Evolutionary conservation across 2,113 vertebrate species (phyloP).

Genomic region (Rattus norvegicus): DNA sequence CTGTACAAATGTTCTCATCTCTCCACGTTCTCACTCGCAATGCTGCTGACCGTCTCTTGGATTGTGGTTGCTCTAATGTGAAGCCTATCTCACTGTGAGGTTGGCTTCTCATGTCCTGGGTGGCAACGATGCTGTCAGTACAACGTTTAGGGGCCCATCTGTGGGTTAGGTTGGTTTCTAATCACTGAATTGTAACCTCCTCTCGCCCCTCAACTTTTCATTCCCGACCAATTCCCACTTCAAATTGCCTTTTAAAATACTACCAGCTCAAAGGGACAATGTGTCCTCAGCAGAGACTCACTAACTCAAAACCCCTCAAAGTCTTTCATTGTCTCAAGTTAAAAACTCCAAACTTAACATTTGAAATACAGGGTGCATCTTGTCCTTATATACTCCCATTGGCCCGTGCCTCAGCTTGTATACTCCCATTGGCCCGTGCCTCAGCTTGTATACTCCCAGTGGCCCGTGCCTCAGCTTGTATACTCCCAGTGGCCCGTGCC

Average conservation of each 20-base stretch:
- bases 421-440: background rate
- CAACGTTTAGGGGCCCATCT: background rate
- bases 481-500: background rate
- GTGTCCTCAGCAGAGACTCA: background rate
- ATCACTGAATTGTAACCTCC: background rate
- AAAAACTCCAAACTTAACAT: background rate
- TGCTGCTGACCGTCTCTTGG: background rate
- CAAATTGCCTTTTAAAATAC: background rate
- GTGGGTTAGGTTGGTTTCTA: slow-evolving; percentile 25
- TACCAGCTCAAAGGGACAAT: background rate
- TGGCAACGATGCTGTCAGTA: background rate
- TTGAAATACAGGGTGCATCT: background rate
- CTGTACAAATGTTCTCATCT: background rate
- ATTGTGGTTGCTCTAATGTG: background rate
- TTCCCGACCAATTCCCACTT: background rate
- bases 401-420: background rate
- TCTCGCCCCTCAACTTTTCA: background rate
- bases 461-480: background rate
- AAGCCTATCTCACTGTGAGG: background rate
- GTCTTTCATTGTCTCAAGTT: background rate
- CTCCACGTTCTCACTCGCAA: background rate
- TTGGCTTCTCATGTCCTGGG: background rate
- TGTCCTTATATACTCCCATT: background rate
- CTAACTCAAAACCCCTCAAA: background rate
- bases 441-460: no score